Base-by-base conservation (phyloP, 2,888 invertebrate genomes). In the Magallana nippona region DNA sequence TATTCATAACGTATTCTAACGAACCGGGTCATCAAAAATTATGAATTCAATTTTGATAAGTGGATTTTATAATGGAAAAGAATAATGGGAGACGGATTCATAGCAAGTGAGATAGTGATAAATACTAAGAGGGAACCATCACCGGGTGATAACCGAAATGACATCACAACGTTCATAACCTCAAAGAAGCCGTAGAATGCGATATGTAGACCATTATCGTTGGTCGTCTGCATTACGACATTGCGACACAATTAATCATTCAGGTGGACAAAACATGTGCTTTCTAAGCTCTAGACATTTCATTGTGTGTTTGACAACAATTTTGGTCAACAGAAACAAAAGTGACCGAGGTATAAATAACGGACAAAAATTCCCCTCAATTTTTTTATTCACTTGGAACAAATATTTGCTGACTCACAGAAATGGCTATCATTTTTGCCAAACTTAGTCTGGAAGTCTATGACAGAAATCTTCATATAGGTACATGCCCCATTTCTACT, bases 241-340 rank as follows among this genome's bases (percentile, higher is more conserved):
- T 32, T 27, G 71, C 22, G 71, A 71, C 71, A 71, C 71, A 13
- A 71, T 71, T 71, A 71, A 71, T 71, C 71, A 71, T 27, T 27
- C 15, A 71, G 11, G 27, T 71, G 71, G 71, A 71, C 71, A 71
- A 71, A 71, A 71, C 71, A 71, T 27, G 71, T 71, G 71, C 71
- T 71, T 71, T 71, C 71, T 71, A 71, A 71, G 71, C 71, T 71
- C 22, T 71, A 11, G 71, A 71, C 71, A 71, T 71, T 71, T 71
- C 71, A 27, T 71, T 71, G 71, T 71, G 71, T 71, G 71, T 71
- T 71, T 22, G 71, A 71, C 71, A 71, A 71, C 71, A 71, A 11
- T 71, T n/a, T 71, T 71, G 27, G 71, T 71, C 71, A 13, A 32
- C 71, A 13, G 22, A 32, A 71, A 71, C 71, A 27, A 71, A 27